Percentiles rank a stretch among this genome's conserved stretches.
Conservation (phyloP, 2,797 vertebrate species). For the Muscicapa comitata region DNA sequence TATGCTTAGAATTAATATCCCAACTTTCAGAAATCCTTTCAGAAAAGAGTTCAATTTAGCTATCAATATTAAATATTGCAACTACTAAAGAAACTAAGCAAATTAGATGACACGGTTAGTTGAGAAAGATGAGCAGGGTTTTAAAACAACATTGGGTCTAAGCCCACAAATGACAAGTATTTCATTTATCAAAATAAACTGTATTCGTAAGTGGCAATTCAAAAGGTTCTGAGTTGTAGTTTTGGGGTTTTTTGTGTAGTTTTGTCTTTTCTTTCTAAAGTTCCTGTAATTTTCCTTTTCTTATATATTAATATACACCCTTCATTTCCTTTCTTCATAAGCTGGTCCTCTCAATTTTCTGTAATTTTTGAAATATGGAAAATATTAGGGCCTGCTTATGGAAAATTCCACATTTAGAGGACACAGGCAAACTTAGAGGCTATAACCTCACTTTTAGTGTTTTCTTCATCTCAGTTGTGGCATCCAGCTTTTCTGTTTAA, state of each 20-base stretch:
- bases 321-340: background rate
- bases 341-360: background rate
- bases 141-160: background rate
- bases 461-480: background rate
- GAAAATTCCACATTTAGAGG: background rate
- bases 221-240: background rate
- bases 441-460: background rate
- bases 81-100: background rate
- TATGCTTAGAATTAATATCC: background rate
- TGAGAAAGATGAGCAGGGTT: background rate
- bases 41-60: background rate
- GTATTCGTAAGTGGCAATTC: background rate
- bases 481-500: background rate
- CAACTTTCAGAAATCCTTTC: background rate
- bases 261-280: background rate
- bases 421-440: background rate
- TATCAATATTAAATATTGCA: background rate
- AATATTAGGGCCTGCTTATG: background rate
- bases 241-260: fast-evolving
- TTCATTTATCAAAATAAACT: background rate
- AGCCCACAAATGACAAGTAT: background rate
- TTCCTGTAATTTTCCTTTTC: background rate
- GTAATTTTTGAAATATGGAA: background rate
- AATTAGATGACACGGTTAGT: background rate
- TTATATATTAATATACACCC: background rate